Evolutionary conservation across 2,888 invertebrate genomes (phyloP).

Genomic region (Onthophagus sagittarius): DNA sequence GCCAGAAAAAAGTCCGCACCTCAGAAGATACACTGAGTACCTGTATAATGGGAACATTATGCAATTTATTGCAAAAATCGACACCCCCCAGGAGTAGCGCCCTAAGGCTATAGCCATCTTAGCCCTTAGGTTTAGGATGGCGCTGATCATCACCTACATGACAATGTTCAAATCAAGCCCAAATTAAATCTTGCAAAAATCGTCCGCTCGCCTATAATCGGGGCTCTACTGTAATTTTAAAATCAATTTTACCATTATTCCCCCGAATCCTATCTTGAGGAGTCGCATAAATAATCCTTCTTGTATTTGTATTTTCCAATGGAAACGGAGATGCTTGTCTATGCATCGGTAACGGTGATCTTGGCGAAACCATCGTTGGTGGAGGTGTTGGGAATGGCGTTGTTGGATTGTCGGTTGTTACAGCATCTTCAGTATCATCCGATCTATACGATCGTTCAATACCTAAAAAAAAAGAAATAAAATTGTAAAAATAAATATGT

Average conservation of each 20-base stretch:
- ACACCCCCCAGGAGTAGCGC: no score
- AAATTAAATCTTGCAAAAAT: no score
- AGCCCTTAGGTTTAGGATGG: no score
- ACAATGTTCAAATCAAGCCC: no score
- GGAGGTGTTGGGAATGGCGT: constrained; percentile 55
- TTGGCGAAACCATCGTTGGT: constrained; percentile 51
- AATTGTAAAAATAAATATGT: background rate
- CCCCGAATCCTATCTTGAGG: constrained; percentile 48
- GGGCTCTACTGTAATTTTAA: no score
- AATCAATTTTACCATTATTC: constrained; percentile 42
- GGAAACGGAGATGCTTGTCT: constrained; percentile 70
- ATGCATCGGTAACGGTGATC: constrained; percentile 58
- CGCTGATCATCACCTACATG: no score
- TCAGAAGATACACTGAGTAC: no score
- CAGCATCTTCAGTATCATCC: constrained; percentile 64
- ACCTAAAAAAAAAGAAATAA: constrained; percentile 47
- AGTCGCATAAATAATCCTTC: constrained; percentile 54
- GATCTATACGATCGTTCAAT: constrained; percentile 71
- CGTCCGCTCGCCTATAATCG: no score
- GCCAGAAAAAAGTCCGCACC: no score
- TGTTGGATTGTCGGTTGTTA: constrained; percentile 54
- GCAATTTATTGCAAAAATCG: no score
- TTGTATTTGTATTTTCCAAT: constrained; percentile 61
- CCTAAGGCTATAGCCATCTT: no score
- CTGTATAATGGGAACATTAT: no score